A percentile compares a stretch with the other conserved stretches of the same genome.
Conservation (phyloP, 1,140 invertebrate genomes). For the Drosophila cardini region DNA sequence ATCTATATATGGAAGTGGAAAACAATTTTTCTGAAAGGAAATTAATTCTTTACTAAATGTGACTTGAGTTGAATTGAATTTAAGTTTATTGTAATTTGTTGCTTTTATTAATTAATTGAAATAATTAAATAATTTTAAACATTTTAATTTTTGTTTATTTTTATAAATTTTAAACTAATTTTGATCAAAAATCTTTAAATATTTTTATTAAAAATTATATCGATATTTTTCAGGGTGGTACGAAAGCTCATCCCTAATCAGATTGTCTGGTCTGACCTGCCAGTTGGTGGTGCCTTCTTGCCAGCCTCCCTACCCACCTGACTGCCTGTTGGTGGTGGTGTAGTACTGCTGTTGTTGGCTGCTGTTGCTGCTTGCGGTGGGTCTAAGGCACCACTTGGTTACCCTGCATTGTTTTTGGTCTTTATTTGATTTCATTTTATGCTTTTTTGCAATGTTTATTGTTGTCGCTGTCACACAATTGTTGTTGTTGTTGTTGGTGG, state of each 20-base stretch:
- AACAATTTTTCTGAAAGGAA: too few relatives aligned
- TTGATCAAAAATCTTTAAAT: too few relatives aligned
- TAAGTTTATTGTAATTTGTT: too few relatives aligned
- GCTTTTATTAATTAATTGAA: too few relatives aligned
- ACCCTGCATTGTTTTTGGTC: slow-evolving; percentile 37
- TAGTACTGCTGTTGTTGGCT: background rate
- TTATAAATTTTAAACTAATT: too few relatives aligned
- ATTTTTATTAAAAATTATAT: too few relatives aligned
- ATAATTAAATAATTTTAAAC: too few relatives aligned
- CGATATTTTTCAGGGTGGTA: too few relatives aligned
- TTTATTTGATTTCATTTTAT: slow-evolving; percentile 46
- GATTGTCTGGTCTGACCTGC: background rate
- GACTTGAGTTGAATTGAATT: too few relatives aligned
- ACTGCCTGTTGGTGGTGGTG: background rate
- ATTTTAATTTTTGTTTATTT: too few relatives aligned
- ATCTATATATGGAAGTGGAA: too few relatives aligned
- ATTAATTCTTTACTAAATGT: too few relatives aligned
- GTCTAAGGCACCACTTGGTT: slow-evolving; percentile 41
- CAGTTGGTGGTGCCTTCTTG: slow-evolving; percentile 3
- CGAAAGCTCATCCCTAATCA: background rate
- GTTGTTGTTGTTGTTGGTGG: slow-evolving; percentile 22
- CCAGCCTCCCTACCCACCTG: background rate
- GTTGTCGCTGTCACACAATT: slow-evolving; percentile 66
- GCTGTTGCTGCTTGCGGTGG: slow-evolving; percentile 1
- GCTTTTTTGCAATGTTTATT: slow-evolving; percentile 74